phyloP scores from a whole-genome alignment of 1,140 invertebrate genomes.

The Zaprionus gabonicus region DNA sequence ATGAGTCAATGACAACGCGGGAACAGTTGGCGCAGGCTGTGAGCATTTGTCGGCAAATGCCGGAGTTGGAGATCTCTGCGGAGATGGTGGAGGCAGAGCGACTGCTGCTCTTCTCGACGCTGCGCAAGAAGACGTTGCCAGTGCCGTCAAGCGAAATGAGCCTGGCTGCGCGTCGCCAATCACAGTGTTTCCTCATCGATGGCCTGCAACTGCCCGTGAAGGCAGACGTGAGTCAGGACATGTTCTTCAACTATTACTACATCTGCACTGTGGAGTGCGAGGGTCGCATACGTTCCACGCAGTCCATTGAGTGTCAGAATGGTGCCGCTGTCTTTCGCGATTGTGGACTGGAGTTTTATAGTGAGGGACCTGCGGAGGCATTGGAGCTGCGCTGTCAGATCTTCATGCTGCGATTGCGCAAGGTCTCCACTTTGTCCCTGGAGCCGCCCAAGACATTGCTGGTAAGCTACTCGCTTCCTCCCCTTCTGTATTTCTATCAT shows the following conservation, averaged over 20 bases:
- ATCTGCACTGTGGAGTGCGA: slow-evolving; percentile 76
- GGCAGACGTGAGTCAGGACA: slow-evolving; percentile 66
- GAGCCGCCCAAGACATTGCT: slow-evolving; percentile 54
- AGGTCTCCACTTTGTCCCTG: slow-evolving; percentile 68
- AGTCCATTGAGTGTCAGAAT: slow-evolving; percentile 75
- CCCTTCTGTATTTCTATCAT: background rate
- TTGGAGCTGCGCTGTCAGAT: slow-evolving; percentile 68
- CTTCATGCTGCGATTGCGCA: slow-evolving; percentile 77
- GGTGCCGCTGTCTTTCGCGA: slow-evolving; percentile 69
- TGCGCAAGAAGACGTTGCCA: slow-evolving; percentile 35
- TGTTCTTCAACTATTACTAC: slow-evolving; percentile 82
- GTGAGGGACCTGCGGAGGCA: slow-evolving; percentile 32
- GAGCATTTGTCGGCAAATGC: slow-evolving; percentile 75
- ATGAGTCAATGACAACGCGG: slow-evolving; percentile 57
- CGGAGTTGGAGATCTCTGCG: slow-evolving; percentile 71
- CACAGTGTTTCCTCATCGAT: slow-evolving; percentile 64
- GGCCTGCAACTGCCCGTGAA: slow-evolving; percentile 66
- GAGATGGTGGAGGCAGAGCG: slow-evolving; percentile 83
- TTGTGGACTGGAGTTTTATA: slow-evolving; percentile 73
- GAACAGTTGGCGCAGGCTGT: slow-evolving; percentile 74
- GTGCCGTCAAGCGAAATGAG: background rate
- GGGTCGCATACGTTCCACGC: slow-evolving; percentile 73
- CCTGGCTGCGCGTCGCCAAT: slow-evolving; percentile 4
- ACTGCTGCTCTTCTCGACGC: slow-evolving; percentile 65
- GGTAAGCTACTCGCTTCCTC: slow-evolving; percentile 40